Percentiles rank a stretch among this genome's conserved stretches.
Conservation (phyloP, 2,113 vertebrate species). For the Falcunculus frontatus region DNA sequence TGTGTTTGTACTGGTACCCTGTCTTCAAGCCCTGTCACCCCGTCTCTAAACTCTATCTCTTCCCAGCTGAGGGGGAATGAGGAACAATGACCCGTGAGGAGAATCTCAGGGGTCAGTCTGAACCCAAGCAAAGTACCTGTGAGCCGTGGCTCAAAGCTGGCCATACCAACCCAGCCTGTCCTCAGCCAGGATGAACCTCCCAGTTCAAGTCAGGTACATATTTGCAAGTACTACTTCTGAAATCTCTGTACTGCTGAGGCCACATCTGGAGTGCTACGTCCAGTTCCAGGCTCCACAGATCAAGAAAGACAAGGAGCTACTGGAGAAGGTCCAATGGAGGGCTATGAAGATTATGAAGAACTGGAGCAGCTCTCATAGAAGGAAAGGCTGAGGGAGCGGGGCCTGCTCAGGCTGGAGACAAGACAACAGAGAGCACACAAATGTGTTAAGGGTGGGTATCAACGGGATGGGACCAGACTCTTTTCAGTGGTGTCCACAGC, state of each 20-base stretch:
- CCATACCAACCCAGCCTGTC: neutral
- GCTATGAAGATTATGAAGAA: neutral
- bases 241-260: neutral
- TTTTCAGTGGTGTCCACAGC: neutral
- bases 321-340: neutral
- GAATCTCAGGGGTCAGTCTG: neutral
- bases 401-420: neutral
- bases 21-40: neutral
- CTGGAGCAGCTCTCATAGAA: neutral
- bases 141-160: neutral
- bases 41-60: neutral
- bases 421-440: neutral
- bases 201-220: neutral
- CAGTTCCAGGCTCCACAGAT: neutral
- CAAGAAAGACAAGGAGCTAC: neutral
- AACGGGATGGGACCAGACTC: neutral
- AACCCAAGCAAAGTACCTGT: neutral
- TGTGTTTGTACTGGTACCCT: neutral
- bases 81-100: neutral
- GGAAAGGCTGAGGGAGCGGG: neutral
- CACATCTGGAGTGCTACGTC: neutral
- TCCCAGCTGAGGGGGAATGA: neutral
- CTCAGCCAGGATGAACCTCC: neutral
- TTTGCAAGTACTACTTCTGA: neutral
- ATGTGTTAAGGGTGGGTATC: neutral